Evolutionary conservation across 2,797 vertebrate species (phyloP).

Genomic region (Mormyrus proboscirostris): DNA sequence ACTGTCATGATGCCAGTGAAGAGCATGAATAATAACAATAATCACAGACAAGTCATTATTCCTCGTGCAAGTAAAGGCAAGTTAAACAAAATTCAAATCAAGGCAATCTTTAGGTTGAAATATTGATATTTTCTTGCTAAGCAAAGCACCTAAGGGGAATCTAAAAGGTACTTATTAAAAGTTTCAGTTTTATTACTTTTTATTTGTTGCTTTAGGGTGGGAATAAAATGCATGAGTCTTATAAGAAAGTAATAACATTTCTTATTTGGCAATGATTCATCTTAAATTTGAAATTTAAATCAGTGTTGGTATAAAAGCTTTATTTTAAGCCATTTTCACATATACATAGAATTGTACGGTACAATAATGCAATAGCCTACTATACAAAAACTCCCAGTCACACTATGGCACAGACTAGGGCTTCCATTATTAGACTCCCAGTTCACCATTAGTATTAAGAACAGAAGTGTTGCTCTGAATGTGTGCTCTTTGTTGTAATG

Average conservation of each 20-base stretch:
- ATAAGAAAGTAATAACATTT: constrained; percentile 50
- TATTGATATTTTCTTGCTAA: constrained; percentile 50
- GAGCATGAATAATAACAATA: constrained; percentile 23
- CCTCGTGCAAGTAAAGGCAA: constrained; percentile 38
- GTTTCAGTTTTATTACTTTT: constrained; percentile 63
- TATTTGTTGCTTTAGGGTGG: constrained; percentile 59
- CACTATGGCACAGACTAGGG: not conserved
- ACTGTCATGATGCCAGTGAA: constrained; percentile 17
- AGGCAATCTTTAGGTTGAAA: constrained; percentile 47
- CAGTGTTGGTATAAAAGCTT: constrained; percentile 34
- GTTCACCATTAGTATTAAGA: not conserved
- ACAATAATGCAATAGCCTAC: constrained; percentile 18
- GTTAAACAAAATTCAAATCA: constrained; percentile 39
- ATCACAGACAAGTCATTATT: constrained; percentile 53
- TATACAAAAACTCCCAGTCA: not conserved
- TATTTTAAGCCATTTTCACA: constrained; percentile 19
- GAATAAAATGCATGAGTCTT: constrained; percentile 43
- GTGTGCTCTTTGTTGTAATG: not conserved
- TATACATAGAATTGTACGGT: constrained; percentile 13
- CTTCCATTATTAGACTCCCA: not conserved
- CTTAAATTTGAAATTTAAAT: constrained; percentile 47
- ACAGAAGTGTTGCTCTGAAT: not conserved
- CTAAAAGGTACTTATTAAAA: constrained; percentile 61
- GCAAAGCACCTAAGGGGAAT: constrained; percentile 50
- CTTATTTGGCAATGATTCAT: constrained; percentile 44